These are phyloP conservation scores for Galaxias olidus DNA, from an alignment of 2,797 vertebrate genomes.

Conservation along the genomic window DNA sequence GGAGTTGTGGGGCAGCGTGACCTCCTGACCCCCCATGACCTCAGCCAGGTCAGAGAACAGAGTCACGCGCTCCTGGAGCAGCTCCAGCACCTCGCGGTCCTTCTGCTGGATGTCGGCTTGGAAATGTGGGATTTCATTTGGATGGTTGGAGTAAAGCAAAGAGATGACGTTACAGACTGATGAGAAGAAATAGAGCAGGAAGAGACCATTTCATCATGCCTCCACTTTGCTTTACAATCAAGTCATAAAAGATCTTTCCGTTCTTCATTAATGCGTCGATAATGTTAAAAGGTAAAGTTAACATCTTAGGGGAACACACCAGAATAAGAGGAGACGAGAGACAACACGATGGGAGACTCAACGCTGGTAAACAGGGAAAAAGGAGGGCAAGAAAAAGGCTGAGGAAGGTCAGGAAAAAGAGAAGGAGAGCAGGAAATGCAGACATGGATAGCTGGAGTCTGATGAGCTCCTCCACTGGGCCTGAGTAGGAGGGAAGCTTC, in stretches of 20 bases:
- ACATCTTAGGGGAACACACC: too few species aligned
- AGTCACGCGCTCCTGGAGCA: conserved; percentile 78
- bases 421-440: not conserved
- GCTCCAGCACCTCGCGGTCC: conserved; percentile 82
- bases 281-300: too few species aligned
- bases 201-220: too few species aligned
- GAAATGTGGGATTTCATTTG: not conserved
- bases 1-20: conserved; percentile 54
- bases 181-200: not conserved
- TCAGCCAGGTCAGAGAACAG: conserved; percentile 86
- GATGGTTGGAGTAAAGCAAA: not conserved
- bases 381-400: not conserved
- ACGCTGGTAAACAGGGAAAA: too few species aligned
- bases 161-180: not conserved
- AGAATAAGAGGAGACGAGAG: too few species aligned
- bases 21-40: conserved; percentile 68
- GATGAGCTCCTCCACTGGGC: conserved; percentile 9
- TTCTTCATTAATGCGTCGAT: too few species aligned
- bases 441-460: not conserved
- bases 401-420: not conserved
- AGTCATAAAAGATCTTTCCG: too few species aligned
- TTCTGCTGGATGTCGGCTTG: conserved; percentile 83
- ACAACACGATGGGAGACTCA: fast-evolving
- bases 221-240: too few species aligned
- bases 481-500: conserved; percentile 11